A percentile compares a stretch with the other conserved stretches of the same genome.
Conservation (phyloP, 2,113 vertebrate species). For the Xiphorhynchus elegans region DNA sequence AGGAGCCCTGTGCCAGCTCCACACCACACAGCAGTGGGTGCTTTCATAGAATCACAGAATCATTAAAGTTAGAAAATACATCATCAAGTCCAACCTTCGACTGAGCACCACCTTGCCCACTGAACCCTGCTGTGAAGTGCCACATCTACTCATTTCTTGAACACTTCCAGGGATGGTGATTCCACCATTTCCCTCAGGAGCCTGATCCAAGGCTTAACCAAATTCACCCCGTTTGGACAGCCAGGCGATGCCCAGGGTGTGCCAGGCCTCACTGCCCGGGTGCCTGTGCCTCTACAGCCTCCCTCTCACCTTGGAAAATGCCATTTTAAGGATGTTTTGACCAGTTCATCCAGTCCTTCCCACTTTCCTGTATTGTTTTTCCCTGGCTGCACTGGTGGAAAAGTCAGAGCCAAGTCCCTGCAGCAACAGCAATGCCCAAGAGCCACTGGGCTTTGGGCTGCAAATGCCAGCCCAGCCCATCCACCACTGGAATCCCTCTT, state of each 20-base stretch:
- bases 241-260: not conserved
- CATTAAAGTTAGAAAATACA: not conserved
- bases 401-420: not conserved
- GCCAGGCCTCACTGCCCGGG: fast-evolving
- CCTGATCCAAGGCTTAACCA: not conserved
- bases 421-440: not conserved
- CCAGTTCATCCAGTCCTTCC: fast-evolving
- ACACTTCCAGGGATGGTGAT: not conserved
- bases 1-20: not conserved
- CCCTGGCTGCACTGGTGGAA: not conserved
- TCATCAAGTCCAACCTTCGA: not conserved
- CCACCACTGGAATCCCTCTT: not conserved
- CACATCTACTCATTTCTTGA: not conserved
- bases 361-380: not conserved
- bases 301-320: not conserved
- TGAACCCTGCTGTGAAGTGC: not conserved
- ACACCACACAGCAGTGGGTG: not conserved
- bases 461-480: not conserved
- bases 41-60: not conserved
- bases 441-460: not conserved
- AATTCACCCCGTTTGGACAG: fast-evolving
- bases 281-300: not conserved
- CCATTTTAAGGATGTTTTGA: not conserved
- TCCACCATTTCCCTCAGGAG: not conserved
- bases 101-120: not conserved